These are phyloP conservation scores for Cactoblastis cactorum DNA, from an alignment of 2,888 invertebrate species.

Conservation along the genomic window DNA sequence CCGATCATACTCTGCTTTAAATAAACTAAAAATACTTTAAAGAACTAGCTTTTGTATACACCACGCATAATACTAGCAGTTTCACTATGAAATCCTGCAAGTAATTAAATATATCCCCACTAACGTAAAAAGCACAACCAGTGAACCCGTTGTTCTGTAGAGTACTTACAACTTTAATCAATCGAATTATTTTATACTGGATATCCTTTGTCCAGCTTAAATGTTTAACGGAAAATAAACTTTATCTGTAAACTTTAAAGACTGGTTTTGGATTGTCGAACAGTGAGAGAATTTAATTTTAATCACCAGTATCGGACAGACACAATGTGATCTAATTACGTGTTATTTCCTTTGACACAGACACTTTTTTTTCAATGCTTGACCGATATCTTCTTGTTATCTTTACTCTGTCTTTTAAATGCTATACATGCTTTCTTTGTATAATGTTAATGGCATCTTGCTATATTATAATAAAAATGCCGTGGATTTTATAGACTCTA, in stretches of 20 bases:
- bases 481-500: too few species aligned
- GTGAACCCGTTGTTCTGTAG: not conserved
- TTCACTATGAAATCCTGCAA: not conserved
- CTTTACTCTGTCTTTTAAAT: not conserved
- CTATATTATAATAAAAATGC: too few species aligned
- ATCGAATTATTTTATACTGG: not conserved
- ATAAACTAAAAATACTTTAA: too few species aligned
- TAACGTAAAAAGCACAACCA: not conserved
- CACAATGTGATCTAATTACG: constrained; percentile 8
- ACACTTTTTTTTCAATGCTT: not conserved
- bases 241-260: not conserved
- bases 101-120: not conserved
- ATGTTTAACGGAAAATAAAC: not conserved
- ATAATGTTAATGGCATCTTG: too few species aligned
- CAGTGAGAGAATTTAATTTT: not conserved
- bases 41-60: not conserved
- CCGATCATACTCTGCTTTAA: too few species aligned
- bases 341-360: not conserved
- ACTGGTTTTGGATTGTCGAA: not conserved
- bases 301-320: constrained; percentile 7
- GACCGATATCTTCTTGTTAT: not conserved
- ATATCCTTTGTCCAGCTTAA: not conserved
- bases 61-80: not conserved
- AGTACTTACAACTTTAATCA: constrained; percentile 9
- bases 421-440: not conserved